Evolutionary conservation across 2,888 invertebrate species (phyloP).

Genomic region (Morpho deidamia): DNA sequence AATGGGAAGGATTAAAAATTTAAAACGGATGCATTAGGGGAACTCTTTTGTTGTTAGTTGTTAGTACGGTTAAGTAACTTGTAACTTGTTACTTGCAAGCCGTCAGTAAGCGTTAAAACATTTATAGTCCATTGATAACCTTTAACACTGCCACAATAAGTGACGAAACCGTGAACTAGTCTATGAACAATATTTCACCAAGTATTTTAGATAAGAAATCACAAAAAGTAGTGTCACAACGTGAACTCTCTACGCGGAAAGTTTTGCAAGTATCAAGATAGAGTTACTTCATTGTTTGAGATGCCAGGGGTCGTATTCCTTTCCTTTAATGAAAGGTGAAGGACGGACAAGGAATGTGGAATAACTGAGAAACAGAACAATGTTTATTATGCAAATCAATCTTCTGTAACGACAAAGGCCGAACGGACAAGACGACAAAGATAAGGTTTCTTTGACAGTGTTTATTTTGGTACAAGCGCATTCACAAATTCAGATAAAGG

Average conservation of each 20-base stretch:
- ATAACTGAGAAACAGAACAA: slow-evolving; percentile 39
- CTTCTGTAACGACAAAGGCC: slow-evolving; percentile 31
- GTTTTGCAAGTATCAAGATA: slow-evolving; percentile 55
- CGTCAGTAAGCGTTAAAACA: slow-evolving; percentile 1
- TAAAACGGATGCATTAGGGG: not conserved
- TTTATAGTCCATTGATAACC: slow-evolving; percentile 47
- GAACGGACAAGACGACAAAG: slow-evolving; percentile 21
- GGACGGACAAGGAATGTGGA: slow-evolving; percentile 52
- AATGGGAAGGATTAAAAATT: slow-evolving; percentile 7
- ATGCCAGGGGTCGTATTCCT: slow-evolving; percentile 50
- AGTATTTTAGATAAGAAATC: slow-evolving; percentile 60
- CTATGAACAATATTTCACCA: slow-evolving; percentile 58
- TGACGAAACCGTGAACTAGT: slow-evolving; percentile 59
- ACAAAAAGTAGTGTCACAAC: slow-evolving; percentile 63
- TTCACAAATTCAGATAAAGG: slow-evolving; percentile 18
- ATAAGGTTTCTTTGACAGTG: slow-evolving; percentile 25
- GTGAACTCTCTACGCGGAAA: slow-evolving; percentile 48
- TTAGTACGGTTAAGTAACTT: not conserved
- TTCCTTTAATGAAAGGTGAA: slow-evolving; percentile 66
- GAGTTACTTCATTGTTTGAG: slow-evolving; percentile 52
- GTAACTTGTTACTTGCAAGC: not conserved
- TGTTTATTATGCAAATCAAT: slow-evolving; percentile 49
- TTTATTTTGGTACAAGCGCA: slow-evolving; percentile 21
- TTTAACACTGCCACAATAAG: slow-evolving; percentile 43
- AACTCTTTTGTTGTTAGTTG: not conserved